Evolutionary conservation across 92 coral and sea anemone genomes (phyloP), one percentile per base, ranked within the genome.

Genomic region (Phenganax stokvisi): DNA sequence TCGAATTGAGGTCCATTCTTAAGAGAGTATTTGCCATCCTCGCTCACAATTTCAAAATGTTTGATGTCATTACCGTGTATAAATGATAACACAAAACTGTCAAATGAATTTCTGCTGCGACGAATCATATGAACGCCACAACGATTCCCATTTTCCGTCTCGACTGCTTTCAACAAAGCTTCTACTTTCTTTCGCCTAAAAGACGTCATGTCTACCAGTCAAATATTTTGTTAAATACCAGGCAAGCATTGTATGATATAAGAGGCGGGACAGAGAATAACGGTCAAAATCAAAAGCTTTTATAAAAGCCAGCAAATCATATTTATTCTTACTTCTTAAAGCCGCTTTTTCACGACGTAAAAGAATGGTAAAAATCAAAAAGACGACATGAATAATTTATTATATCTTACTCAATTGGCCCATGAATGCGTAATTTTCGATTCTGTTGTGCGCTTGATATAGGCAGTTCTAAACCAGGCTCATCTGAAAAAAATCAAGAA

Each of bases 71-170:
- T 57, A 12, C 58, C 74, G 53, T 28, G 29, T 10, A 79, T 51
- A 8, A 79, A 79, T 1, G 83, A 79, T 15, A 79, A 61, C 6
- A 37, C 51, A 25, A 63, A 79, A 11, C 54, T 15, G 9, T 79
- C 74, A 52, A 63, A 79, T 47, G 12, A 55, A 12, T 52, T 63
- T 12, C 83, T 60, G 52, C 83, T 64, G 52, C 83, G 63, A 3
- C 83, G 83, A 25, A 79, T 52, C 83, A 79, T 63, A 64, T 79
- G 74, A 63, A 79, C 83, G 17, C 83, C 83, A 0, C 60, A 63
- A 17, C 83, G 72, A 31, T 79, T 73, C 9, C 83, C 83, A 64
- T 79, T 79, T 51, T 51, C 61, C 9, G 72, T 61, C 27, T 79
- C 74, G 15, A 79, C 83, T 10, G 73, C 83, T 54, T 79, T 79